Evolutionary conservation across 2,888 invertebrate species (phyloP), one percentile per base, ranked within the genome.

Genomic region (Cetonia aurata): DNA sequence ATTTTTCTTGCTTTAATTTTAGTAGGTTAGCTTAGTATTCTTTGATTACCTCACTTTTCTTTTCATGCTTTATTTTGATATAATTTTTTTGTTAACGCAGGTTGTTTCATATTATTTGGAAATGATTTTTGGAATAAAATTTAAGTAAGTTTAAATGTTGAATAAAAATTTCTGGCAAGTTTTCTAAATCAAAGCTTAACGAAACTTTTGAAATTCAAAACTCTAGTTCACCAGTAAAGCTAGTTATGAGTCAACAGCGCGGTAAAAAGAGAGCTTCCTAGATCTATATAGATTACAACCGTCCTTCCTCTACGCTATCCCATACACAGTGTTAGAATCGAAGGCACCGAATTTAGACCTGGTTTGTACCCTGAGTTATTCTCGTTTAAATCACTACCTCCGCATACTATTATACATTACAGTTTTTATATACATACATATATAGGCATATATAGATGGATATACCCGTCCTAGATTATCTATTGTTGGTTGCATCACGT

Each of bases 371-470:
- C 60, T 72, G 62, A 57, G 53, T 62, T 68, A 55, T 67, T 67
- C 70, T 72, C 42, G 72, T 70, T 65, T 72, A 70, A 57, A 73
- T 67, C 70, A 62, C 74, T 67, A 72, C 73, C 73, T 71, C 73
- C 73, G 56, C 74, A 71, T 70, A 69, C 73, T 69, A 74, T 74
- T 78, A 78, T 78, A 77, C 77, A 78, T 78, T 75, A 73, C 71
- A 72, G 74, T 75, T 76, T 76, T 76, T 76, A 67, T 75, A 25
- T 66, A 73, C 71, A 73, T 25, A 25, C 25, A 25, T 25, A 25
- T 25, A 25, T 25, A 25, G 25, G 1, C 25, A 25, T 4, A 25
- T 25, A 25, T 25, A 25, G 1, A 25, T 25, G 67, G 55, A 71
- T 50, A 48, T 62, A 62, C 62, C 76, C 71, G 73, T 73, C 73